Base-by-base conservation (phyloP, 64 coral and sea anemone genomes). In the Dendrophyllia cribrosa region DNA sequence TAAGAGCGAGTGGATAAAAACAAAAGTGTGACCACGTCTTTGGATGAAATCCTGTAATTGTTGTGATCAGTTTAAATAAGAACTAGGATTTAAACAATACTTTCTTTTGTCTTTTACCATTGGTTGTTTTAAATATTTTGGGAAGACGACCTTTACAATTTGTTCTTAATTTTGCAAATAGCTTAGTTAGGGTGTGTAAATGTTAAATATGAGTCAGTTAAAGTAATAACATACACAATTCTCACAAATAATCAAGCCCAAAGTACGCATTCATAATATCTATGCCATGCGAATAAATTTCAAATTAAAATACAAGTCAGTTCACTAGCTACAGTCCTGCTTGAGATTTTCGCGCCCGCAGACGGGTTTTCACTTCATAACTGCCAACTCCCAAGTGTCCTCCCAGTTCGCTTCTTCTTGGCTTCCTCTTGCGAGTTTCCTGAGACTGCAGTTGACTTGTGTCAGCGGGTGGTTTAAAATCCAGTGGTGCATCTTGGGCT, bases 271-370 rank as follows among this genome's bases (percentile, higher is more conserved):
- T 20, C 75, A 77, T 56, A 52, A 23, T 5, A 77, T 77, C 21
- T 19, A 64, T 64, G 19, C 17, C 61, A 64, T 64, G 19, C 13
- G 61, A 75, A 75, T 11, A 75, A 75, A 48, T 75, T 49, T 45
- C 46, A 1, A 20, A 15, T 64, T 19, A 17, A 19, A 19, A 7
- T 56, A 56, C 53, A 77, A 44, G 21, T 56, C 53, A 55, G 10
- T 63, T 70, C 19, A 24, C 26, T 70, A 68, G 55, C 15, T 87
- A 86, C 43, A 93, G 56, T 16, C 72, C 91, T 69, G 91, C 82
- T 78, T 93, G 91, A 66, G 91, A 93, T 26, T 93, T 86, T 21
- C 91, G 47, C 34, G 91, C 23, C 49, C 91, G 66, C 17, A 93
- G 79, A 44, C 91, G 71, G 25, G 86, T 88, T 88, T 25, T 74